These are phyloP conservation scores for Myioborus melanocephalus DNA, from an alignment of 2,797 vertebrate genomes.

Conservation along the genomic window DNA sequence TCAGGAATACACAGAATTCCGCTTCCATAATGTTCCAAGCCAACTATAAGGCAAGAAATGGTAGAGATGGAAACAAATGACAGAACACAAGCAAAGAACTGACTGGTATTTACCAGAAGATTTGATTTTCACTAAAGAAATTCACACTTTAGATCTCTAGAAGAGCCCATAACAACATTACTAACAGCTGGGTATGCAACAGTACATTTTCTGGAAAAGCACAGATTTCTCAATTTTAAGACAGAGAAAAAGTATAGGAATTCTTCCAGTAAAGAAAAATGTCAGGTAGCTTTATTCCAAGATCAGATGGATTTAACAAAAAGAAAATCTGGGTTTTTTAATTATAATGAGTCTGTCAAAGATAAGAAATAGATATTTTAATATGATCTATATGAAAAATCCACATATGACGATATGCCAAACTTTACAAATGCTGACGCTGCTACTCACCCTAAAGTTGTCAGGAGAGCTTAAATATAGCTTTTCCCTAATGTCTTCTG, in stretches of 20 bases:
- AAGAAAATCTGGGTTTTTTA: background rate
- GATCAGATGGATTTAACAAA: background rate
- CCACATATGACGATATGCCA: background rate
- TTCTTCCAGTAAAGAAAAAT: background rate
- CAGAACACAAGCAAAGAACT: background rate
- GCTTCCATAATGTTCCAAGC: background rate
- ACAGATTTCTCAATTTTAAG: background rate
- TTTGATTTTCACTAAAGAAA: background rate
- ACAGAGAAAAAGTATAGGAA: background rate
- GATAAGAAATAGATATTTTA: background rate
- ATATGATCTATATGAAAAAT: background rate
- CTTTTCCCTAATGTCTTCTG: constrained; percentile 90
- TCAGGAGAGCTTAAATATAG: constrained; percentile 91
- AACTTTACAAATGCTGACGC: background rate
- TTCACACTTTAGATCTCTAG: background rate
- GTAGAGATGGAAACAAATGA: background rate
- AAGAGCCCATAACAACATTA: background rate
- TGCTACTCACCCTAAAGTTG: constrained; percentile 87
- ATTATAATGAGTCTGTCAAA: background rate
- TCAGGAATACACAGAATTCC: background rate
- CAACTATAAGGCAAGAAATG: background rate
- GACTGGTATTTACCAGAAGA: background rate
- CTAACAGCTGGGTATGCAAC: background rate
- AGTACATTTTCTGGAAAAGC: background rate
- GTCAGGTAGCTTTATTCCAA: background rate